Evolutionary conservation across 2,797 vertebrate species (phyloP).

Genomic region (Hydrolagus colliei): DNA sequence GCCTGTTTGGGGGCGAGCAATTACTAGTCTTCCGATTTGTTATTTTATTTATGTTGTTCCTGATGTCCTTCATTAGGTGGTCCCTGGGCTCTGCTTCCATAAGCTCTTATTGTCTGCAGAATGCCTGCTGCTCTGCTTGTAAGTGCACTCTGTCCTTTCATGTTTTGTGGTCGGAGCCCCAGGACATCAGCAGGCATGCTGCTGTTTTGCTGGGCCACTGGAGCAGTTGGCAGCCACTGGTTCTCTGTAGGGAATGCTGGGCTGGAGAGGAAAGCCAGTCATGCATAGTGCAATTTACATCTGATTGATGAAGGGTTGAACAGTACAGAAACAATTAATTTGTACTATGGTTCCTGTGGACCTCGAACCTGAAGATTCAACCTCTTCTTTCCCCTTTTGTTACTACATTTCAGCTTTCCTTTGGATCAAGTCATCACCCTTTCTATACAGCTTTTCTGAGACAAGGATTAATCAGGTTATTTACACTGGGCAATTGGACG

Average conservation of each 20-base stretch:
- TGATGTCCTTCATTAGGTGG: constrained; percentile 34
- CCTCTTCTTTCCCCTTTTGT: constrained; percentile 37
- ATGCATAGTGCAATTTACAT: constrained; percentile 59
- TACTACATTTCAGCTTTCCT: constrained; percentile 51
- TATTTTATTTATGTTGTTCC: constrained; percentile 33
- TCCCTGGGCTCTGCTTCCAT: constrained; percentile 37
- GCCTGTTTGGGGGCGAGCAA: constrained; percentile 26
- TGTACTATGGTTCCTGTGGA: constrained; percentile 51
- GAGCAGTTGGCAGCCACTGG: constrained; percentile 48
- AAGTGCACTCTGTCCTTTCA: constrained; percentile 39
- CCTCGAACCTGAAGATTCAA: constrained; percentile 48
- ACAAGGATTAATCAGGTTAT: constrained; percentile 8
- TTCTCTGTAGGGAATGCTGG: constrained; percentile 48
- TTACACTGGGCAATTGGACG: constrained; percentile 5
- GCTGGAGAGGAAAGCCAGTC: constrained; percentile 53
- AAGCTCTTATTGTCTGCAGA: constrained; percentile 37
- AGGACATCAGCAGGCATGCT: constrained; percentile 37
- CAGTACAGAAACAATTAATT: constrained; percentile 62
- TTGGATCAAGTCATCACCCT: constrained; percentile 47
- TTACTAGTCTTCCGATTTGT: constrained; percentile 30
- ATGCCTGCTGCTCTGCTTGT: constrained; percentile 36
- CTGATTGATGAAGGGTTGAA: constrained; percentile 61
- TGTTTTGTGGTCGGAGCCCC: constrained; percentile 40
- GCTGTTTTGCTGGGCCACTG: constrained; percentile 42
- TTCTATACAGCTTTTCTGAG: neutral